phyloP scores from a whole-genome alignment of 1,140 invertebrate species.

The Heterodera schachtii region DNA sequence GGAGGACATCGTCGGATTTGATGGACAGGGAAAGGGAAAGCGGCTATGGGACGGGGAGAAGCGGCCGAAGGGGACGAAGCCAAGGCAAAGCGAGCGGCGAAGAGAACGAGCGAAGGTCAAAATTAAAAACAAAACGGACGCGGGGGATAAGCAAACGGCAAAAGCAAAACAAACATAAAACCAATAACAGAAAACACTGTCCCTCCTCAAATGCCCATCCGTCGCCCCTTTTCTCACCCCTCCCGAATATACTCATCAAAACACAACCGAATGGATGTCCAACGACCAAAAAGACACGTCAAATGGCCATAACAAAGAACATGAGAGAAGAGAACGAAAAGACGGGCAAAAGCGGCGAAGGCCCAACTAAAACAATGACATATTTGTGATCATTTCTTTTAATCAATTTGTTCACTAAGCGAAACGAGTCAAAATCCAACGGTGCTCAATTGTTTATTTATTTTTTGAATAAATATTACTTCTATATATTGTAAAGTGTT shows the following conservation, averaged over 20 bases:
- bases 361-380: slow-evolving; percentile 2
- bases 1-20: background rate
- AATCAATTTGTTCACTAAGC: background rate
- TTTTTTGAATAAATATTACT: background rate
- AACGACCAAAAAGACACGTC: background rate
- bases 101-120: background rate
- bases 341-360: background rate
- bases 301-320: background rate
- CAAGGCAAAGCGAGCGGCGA: background rate
- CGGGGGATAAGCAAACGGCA: background rate
- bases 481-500: background rate
- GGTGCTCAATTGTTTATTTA: slow-evolving; percentile 8
- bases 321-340: background rate
- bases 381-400: slow-evolving; percentile 4
- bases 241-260: background rate
- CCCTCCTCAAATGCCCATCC: background rate
- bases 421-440: background rate
- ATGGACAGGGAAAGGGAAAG: slow-evolving; percentile 2
- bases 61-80: background rate
- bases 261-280: background rate
- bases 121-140: no score
- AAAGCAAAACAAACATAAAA: background rate
- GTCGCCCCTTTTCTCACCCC: background rate
- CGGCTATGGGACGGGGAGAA: slow-evolving; percentile 9
- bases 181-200: background rate